phyloP scores from a whole-genome alignment of 2,888 invertebrate genomes.

The Chrysotoxum bicinctum region DNA sequence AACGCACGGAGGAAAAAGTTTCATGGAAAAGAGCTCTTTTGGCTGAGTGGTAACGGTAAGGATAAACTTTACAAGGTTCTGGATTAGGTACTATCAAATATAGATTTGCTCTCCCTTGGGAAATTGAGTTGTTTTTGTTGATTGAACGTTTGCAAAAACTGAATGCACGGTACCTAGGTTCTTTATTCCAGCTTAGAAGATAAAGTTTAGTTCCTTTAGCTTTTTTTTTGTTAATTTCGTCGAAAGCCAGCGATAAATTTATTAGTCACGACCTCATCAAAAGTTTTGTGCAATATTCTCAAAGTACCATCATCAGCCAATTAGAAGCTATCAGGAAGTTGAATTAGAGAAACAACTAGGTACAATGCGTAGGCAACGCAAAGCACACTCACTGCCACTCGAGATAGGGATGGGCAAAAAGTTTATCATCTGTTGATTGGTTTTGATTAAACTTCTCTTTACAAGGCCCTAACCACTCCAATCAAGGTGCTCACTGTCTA shows the following conservation, averaged over 20 bases:
- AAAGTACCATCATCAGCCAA: slow-evolving; percentile 66
- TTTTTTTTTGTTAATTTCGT: slow-evolving; percentile 50
- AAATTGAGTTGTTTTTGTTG: slow-evolving; percentile 67
- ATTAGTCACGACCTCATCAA: slow-evolving; percentile 73
- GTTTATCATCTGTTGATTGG: slow-evolving; percentile 41
- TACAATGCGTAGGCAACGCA: slow-evolving; percentile 14
- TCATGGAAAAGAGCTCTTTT: slow-evolving; percentile 5
- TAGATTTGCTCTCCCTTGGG: slow-evolving; percentile 63
- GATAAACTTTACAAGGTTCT: slow-evolving; percentile 51
- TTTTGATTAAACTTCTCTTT: slow-evolving; percentile 53
- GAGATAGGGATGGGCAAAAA: slow-evolving; percentile 3
- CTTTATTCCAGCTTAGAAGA: slow-evolving; percentile 3
- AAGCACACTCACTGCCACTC: not conserved
- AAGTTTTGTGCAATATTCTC: slow-evolving; percentile 56
- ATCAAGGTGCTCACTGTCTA: slow-evolving; percentile 24
- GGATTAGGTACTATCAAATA: slow-evolving; percentile 61
- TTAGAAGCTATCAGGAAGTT: slow-evolving; percentile 70
- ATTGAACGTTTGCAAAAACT: slow-evolving; percentile 27
- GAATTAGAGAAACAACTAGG: slow-evolving; percentile 26
- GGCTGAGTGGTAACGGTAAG: slow-evolving; percentile 8
- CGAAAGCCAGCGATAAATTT: slow-evolving; percentile 58
- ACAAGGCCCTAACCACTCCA: slow-evolving; percentile 7
- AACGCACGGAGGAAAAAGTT: slow-evolving; percentile 20
- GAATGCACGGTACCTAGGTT: slow-evolving; percentile 25
- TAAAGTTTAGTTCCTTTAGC: slow-evolving; percentile 55